Conservation (phyloP, 2,797 vertebrate species). For the Lacerta agilis region DNA sequence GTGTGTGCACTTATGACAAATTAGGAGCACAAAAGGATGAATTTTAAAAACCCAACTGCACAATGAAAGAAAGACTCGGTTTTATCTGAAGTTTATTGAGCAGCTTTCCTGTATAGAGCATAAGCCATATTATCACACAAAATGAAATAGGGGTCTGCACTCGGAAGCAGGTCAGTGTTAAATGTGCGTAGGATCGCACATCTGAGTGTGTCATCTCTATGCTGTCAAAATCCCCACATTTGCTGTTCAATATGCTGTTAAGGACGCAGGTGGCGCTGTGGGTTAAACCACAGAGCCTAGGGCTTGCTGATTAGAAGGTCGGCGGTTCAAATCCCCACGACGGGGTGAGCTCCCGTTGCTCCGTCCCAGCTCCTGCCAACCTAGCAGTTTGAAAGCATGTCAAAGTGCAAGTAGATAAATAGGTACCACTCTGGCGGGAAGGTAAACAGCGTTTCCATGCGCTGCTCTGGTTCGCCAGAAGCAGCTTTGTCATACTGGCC, state of each 20-base stretch:
- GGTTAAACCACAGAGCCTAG: too few species aligned
- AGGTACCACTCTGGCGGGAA: too few species aligned
- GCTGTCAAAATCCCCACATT: not conserved
- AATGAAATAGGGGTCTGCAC: not conserved
- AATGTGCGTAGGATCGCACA: not conserved
- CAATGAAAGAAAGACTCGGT: not conserved
- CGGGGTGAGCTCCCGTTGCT: too few species aligned
- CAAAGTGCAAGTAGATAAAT: too few species aligned
- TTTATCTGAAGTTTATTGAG: constrained; percentile 1
- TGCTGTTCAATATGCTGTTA: not conserved
- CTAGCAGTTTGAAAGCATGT: too few species aligned
- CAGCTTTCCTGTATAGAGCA: constrained; percentile 23
- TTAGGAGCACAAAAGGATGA: constrained; percentile 32
- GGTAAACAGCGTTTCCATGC: too few species aligned
- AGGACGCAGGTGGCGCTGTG: too few species aligned
- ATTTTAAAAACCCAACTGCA: constrained; percentile 37
- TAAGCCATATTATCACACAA: constrained; percentile 16
- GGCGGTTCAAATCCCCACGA: too few species aligned
- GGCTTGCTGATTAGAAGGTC: too few species aligned
- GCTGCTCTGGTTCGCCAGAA: too few species aligned
- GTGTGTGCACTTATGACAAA: constrained; percentile 20
- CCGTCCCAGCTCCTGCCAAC: too few species aligned
- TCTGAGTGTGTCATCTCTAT: not conserved
- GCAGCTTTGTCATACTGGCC: too few species aligned
- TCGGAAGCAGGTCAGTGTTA: not conserved